These are phyloP conservation scores for Malthinus flaveolus DNA, from an alignment of 2,888 invertebrate species.

Conservation along the genomic window DNA sequence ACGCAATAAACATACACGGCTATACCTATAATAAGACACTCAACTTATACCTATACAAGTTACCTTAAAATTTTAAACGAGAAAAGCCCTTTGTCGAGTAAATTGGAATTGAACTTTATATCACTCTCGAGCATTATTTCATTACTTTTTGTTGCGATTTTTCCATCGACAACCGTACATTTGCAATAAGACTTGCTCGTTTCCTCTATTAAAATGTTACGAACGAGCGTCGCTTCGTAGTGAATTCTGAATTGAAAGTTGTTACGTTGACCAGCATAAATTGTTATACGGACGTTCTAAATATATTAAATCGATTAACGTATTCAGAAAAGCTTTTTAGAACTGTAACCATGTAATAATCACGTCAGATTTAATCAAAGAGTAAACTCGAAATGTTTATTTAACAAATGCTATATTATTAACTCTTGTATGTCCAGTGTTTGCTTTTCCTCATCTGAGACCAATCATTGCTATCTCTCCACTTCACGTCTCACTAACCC, in stretches of 20 bases:
- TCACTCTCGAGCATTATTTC: conserved; percentile 39
- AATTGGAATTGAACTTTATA: conserved; percentile 30
- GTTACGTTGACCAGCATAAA: not conserved
- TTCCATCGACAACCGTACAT: conserved; percentile 35
- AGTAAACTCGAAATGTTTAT: conserved; percentile 44
- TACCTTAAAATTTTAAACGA: too few species aligned
- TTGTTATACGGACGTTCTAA: too few species aligned
- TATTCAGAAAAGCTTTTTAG: conserved; percentile 27
- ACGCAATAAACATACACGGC: too few species aligned
- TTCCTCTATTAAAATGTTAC: not conserved
- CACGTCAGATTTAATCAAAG: conserved; percentile 47
- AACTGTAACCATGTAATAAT: conserved; percentile 45
- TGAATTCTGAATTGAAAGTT: conserved; percentile 1
- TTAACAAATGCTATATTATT: conserved; percentile 46
- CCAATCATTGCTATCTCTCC: conserved; percentile 39
- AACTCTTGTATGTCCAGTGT: conserved; percentile 46
- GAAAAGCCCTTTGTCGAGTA: too few species aligned
- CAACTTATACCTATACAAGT: too few species aligned
- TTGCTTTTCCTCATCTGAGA: conserved; percentile 45
- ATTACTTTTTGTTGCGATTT: conserved; percentile 34
- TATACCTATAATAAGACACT: too few species aligned
- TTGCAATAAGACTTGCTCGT: conserved; percentile 32
- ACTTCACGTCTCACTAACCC: conserved; percentile 26
- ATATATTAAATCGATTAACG: conserved; percentile 22
- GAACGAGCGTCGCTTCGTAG: conserved; percentile 12